Evolutionary conservation across 2,113 vertebrate genomes (phyloP).

Genomic region (Sander lucioperca): DNA sequence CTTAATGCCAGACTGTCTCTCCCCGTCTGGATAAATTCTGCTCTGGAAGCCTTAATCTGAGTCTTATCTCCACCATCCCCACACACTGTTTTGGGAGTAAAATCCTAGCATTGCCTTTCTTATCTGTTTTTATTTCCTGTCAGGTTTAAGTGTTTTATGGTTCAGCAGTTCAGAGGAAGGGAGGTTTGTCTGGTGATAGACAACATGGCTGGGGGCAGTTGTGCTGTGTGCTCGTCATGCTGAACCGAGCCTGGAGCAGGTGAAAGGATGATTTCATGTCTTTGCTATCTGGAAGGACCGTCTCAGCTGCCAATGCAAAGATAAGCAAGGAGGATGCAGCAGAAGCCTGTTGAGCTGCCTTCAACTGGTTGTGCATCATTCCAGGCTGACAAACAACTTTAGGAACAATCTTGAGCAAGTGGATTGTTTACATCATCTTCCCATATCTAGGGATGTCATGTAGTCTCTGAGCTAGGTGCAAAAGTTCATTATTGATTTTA

Average conservation of each 20-base stretch:
- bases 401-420: slow-evolving; percentile 28
- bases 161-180: slow-evolving; percentile 59
- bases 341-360: slow-evolving; percentile 26
- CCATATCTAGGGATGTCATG: neutral
- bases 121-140: slow-evolving; percentile 64
- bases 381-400: slow-evolving; percentile 29
- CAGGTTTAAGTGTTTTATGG: slow-evolving; percentile 65
- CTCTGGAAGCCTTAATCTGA: slow-evolving; percentile 44
- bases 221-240: slow-evolving; percentile 48
- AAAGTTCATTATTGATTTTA: neutral
- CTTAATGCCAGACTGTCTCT: slow-evolving; percentile 46
- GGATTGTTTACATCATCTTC: slow-evolving; percentile 1
- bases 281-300: slow-evolving; percentile 58
- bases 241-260: slow-evolving; percentile 56
- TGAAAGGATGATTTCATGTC: slow-evolving; percentile 72
- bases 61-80: slow-evolving; percentile 39
- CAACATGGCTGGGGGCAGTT: slow-evolving; percentile 56
- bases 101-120: slow-evolving; percentile 49
- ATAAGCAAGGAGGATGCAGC: slow-evolving; percentile 48
- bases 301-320: slow-evolving; percentile 70
- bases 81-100: slow-evolving; percentile 29
- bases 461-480: neutral
- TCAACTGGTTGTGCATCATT: slow-evolving; percentile 41
- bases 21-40: slow-evolving; percentile 26
- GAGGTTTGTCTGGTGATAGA: slow-evolving; percentile 64